Conservation (phyloP, 2,113 vertebrate species). For the Pogona vitticeps region DNA sequence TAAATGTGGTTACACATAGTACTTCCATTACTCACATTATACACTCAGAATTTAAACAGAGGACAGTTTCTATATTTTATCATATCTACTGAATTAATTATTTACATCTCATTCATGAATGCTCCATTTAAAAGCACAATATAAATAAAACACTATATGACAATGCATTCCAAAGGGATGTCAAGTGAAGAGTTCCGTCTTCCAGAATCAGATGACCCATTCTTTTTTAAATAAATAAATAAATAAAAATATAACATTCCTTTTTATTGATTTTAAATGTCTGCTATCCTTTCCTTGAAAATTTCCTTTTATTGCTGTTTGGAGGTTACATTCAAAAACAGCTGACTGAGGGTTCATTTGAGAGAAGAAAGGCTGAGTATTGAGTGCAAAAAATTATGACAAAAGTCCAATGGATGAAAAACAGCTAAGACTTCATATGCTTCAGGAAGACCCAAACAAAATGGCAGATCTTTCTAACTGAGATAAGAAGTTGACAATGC, state of each 20-base stretch:
- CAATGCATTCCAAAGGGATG: not conserved
- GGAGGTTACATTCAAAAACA: not conserved
- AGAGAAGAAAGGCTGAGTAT: not conserved
- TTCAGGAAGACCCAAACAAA: not conserved
- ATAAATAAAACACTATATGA: slow-evolving; percentile 17
- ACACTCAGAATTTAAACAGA: slow-evolving; percentile 27
- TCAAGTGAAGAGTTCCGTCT: slow-evolving; percentile 26
- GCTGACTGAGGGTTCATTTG: not conserved
- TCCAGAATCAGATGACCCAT: not conserved
- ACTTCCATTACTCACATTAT: not conserved
- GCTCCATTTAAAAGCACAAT: slow-evolving; percentile 12
- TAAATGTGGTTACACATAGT: slow-evolving; percentile 16
- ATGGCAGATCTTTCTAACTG: not conserved
- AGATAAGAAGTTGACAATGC: not conserved
- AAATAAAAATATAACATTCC: not conserved
- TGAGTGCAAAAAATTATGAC: not conserved
- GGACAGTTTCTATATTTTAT: slow-evolving; percentile 16
- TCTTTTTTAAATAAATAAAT: slow-evolving; percentile 2
- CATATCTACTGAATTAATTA: slow-evolving; percentile 13
- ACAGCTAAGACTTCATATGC: not conserved
- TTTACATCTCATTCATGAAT: slow-evolving; percentile 26
- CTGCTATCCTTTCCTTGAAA: not conserved
- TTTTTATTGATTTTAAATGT: not conserved
- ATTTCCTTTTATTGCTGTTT: not conserved
- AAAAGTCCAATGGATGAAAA: not conserved